These are phyloP conservation scores for Hylaeus anthracinus DNA, from an alignment of 1,140 invertebrate species.

Conservation along the genomic window DNA sequence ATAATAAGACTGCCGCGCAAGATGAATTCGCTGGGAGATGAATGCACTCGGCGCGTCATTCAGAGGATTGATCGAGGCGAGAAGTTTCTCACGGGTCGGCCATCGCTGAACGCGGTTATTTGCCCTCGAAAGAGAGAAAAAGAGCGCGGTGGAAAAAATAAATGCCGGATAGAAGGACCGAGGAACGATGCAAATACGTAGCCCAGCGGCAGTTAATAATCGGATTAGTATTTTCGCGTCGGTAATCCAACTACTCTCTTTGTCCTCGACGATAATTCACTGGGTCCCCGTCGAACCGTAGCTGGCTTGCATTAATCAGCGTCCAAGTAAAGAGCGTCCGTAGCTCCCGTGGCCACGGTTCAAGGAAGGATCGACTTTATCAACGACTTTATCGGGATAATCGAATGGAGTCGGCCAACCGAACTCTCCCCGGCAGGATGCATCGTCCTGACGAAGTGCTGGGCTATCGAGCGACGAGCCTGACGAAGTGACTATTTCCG, in stretches of 20 bases:
- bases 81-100: too few species aligned
- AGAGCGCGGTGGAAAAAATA: background rate
- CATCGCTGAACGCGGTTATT: background rate
- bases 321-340: constrained; percentile 38
- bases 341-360: constrained; percentile 3
- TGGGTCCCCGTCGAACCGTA: constrained; percentile 1
- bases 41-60: too few species aligned
- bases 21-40: too few species aligned
- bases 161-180: background rate
- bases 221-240: constrained; percentile 29
- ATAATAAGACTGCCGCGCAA: background rate
- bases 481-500: constrained; percentile 66
- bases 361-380: constrained; percentile 53
- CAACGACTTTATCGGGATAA: constrained; percentile 66
- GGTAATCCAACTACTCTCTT: constrained; percentile 13
- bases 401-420: constrained; percentile 56
- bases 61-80: too few species aligned
- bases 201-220: constrained; percentile 24
- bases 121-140: background rate
- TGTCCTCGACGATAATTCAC: constrained; percentile 31
- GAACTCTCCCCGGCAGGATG: constrained; percentile 28
- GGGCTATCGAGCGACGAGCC: constrained; percentile 46
- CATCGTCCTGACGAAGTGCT: constrained; percentile 52
- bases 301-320: constrained; percentile 58
- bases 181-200: background rate